Evolutionary conservation across 2,113 vertebrate genomes (phyloP).

Genomic region (Phalacrocorax aristotelis): DNA sequence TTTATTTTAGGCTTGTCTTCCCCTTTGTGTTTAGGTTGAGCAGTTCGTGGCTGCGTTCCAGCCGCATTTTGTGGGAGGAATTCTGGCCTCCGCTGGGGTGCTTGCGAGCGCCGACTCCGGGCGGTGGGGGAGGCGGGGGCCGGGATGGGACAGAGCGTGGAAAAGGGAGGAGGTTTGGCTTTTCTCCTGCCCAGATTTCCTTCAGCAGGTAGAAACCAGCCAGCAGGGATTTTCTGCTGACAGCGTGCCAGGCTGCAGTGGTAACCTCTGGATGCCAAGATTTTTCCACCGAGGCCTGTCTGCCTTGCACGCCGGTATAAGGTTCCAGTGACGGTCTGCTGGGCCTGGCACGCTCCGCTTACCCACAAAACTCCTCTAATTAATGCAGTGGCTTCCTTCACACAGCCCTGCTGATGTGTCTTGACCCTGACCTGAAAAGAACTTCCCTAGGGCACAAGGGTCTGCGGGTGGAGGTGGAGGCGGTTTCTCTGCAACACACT

Average conservation of each 20-base stretch:
- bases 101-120: neutral
- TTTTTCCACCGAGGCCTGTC: neutral
- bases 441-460: neutral
- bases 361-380: neutral
- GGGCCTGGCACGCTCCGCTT: neutral
- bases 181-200: neutral
- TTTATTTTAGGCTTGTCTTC: slow-evolving; percentile 3
- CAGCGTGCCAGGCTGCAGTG: neutral
- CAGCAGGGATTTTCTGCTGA: slow-evolving; percentile 44
- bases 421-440: neutral
- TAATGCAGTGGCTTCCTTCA: neutral
- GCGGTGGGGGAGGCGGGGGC: neutral
- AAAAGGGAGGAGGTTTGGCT: slow-evolving; percentile 25
- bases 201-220: slow-evolving; percentile 31
- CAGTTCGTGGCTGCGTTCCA: neutral
- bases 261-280: neutral
- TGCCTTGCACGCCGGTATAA: neutral
- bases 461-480: neutral
- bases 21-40: neutral
- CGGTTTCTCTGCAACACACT: rapidly evolving
- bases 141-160: neutral
- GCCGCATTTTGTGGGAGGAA: neutral
- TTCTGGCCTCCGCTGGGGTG: neutral
- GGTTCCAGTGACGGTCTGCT: neutral
- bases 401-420: neutral